phyloP scores from a whole-genome alignment of 2,113 vertebrate species.

The Rana temporaria region DNA sequence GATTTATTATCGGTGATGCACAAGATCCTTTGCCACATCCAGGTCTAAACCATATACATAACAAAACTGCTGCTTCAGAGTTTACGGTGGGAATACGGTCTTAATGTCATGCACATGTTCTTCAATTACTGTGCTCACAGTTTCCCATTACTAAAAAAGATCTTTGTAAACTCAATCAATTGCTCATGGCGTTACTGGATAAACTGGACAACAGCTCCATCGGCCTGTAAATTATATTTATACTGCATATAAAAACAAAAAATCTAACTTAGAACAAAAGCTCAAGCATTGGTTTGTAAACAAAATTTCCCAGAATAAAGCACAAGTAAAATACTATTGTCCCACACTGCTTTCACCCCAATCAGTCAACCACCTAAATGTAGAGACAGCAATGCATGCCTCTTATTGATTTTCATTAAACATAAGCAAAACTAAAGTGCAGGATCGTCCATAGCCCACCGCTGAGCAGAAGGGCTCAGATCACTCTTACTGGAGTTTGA shows the following conservation, averaged over 20 bases:
- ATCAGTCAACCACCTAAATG: constrained; percentile 24
- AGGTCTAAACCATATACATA: too few species aligned
- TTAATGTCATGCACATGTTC: not conserved
- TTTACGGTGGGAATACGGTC: not conserved
- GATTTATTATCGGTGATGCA: too few species aligned
- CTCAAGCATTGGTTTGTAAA: constrained; percentile 21
- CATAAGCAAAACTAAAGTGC: constrained; percentile 18
- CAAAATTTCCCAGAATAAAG: constrained; percentile 4
- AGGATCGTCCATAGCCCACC: not conserved
- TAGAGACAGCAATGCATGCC: not conserved
- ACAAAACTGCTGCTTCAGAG: too few species aligned
- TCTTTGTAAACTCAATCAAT: not conserved
- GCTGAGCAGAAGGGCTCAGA: not conserved
- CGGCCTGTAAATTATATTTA: not conserved
- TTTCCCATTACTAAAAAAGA: not conserved
- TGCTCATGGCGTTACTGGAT: not conserved
- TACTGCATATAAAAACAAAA: not conserved
- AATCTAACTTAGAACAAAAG: constrained; percentile 10
- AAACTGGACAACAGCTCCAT: too few species aligned
- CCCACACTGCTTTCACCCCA: constrained; percentile 14
- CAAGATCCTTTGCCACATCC: too few species aligned
- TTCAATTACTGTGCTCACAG: not conserved
- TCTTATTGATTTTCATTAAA: constrained; percentile 8
- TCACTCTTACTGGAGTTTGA: not conserved
- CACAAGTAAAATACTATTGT: constrained; percentile 1